Evolutionary conservation across 2,888 invertebrate species (phyloP).

Genomic region (Drosophila borealis): DNA sequence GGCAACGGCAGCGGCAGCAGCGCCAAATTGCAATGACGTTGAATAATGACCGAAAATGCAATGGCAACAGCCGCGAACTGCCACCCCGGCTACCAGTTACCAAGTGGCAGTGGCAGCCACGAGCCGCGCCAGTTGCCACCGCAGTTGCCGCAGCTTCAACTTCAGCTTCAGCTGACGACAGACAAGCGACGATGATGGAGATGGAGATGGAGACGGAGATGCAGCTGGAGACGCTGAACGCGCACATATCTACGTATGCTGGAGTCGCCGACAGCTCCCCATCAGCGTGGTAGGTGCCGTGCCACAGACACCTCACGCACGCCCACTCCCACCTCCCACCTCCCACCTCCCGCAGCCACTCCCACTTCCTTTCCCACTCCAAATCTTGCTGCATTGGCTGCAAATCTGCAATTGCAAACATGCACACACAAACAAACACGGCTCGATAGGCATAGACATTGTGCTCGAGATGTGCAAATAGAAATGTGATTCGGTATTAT

Average conservation of each 20-base stretch:
- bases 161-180: conserved; percentile 52
- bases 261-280: conserved; percentile 31
- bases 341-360: conserved; percentile 8
- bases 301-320: conserved; percentile 73
- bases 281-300: conserved; percentile 51
- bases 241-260: conserved; percentile 9
- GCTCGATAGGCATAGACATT: conserved; percentile 24
- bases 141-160: conserved; percentile 50
- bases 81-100: conserved; percentile 23
- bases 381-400: conserved; percentile 46
- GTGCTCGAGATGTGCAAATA: conserved; percentile 17
- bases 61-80: conserved; percentile 53
- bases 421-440: conserved; percentile 11
- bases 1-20: conserved; percentile 19
- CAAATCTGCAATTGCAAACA: conserved; percentile 55
- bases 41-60: conserved; percentile 80
- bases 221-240: conserved; percentile 35
- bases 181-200: conserved; percentile 52
- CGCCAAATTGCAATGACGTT: conserved; percentile 77
- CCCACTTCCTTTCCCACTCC: conserved; percentile 9
- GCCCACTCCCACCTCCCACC: conserved; percentile 53
- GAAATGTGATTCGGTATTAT: no score
- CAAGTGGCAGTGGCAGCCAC: conserved; percentile 59
- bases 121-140: conserved; percentile 62
- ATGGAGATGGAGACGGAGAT: conserved; percentile 33